Conservation (phyloP, 2,888 invertebrate species). For the Chouioia cunea region DNA sequence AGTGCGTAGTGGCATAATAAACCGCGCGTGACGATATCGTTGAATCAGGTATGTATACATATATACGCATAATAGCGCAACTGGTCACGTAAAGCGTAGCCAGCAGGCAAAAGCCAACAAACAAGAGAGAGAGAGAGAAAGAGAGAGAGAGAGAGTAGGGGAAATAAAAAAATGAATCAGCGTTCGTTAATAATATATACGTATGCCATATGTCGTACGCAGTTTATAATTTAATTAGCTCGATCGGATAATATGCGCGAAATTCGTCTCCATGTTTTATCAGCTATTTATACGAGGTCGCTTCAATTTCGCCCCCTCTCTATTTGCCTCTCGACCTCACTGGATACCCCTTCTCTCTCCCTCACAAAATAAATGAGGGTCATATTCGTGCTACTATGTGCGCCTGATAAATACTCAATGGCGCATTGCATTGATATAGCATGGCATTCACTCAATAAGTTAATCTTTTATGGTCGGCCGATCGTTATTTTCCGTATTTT, state of each 20-base stretch:
- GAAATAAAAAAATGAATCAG: slow-evolving; percentile 1
- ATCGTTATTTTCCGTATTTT: no score
- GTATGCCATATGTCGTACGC: not conserved
- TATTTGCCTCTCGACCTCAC: no score
- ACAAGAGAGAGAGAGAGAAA: no score
- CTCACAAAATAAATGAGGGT: no score
- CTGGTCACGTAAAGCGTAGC: slow-evolving; percentile 2
- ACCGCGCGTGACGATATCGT: slow-evolving; percentile 52
- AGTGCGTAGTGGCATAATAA: slow-evolving; percentile 52
- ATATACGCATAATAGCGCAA: slow-evolving; percentile 45
- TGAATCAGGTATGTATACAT: slow-evolving; percentile 47
- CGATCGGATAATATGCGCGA: not conserved
- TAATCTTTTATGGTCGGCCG: no score
- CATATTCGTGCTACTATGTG: no score
- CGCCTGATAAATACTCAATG: slow-evolving; percentile 11
- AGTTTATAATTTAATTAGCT: slow-evolving; percentile 30
- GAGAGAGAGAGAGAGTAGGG: not conserved
- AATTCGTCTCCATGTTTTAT: slow-evolving; percentile 22
- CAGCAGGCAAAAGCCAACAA: no score
- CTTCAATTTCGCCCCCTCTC: no score
- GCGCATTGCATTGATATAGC: not conserved
- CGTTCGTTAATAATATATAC: no score
- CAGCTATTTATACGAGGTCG: not conserved
- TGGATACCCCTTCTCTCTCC: no score
- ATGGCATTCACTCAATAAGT: no score